Evolutionary conservation across 2,113 vertebrate genomes (phyloP), one percentile per base, ranked within the genome.

Genomic region (Promerops cafer): DNA sequence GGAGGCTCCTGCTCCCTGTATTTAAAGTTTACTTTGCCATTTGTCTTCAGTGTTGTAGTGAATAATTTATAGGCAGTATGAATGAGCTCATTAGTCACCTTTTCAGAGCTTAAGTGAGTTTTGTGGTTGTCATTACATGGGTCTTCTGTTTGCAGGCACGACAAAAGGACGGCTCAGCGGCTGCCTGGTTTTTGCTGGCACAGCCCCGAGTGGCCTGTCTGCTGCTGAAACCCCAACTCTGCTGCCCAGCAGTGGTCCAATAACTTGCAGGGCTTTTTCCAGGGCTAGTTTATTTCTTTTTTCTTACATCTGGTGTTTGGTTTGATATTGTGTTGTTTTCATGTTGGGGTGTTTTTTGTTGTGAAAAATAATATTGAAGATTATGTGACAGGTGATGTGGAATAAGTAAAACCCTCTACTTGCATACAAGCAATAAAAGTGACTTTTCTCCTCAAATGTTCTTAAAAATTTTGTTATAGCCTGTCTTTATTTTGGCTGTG

Each of bases 71-170:
- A 95, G 97, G 92, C 95, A 82, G 94, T 94, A 94, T 98, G 98
- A 98, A 98, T 97, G 97, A 98, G 96, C 98, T 98, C 97, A 98
- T 98, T 98, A 98, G 98, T 98, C 96, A 97, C 98, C 98, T 98
- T 98, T 98, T 98, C 97, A 98, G 97, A 98, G 97, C 98, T 98
- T 96, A 98, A 98, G 98, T 98, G 98, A 98, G 97, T 97, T 98
- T 94, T 96, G 96, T 57, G 92, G 97, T 97, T 98, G 96, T 98
- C 97, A 96, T 97, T 98, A 97, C 97, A 86, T 7, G 87, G 83
- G 96, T 94, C 97, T 97, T 97, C 96, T 98, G 97, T 97, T 98
- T 83, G 74, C 54, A 65, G 2, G 85, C 94, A 14, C 1, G 74
- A 94, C 91, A 71, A 66, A 93, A 96, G 98, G 97, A 96, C 33